Evolutionary conservation across 2,113 vertebrate species (phyloP), one percentile per base, ranked within the genome.

Genomic region (Gopherus evgoodei): DNA sequence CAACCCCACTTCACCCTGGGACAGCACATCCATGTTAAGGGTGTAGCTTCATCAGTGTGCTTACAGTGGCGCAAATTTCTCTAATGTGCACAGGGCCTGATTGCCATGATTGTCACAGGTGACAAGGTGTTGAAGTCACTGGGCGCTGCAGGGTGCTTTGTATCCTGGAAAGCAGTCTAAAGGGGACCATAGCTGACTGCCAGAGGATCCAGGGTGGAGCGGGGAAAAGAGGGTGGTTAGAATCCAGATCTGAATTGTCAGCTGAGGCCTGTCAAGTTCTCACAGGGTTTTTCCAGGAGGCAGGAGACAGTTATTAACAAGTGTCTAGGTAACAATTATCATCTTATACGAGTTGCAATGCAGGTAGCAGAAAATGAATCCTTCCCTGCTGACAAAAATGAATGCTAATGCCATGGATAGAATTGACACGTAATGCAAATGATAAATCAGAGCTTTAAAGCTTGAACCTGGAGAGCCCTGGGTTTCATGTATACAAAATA

Each of bases 11-110:
- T 75, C 52, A 12, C 52, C 24, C 52, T 16, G 22, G 59, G 78
- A 11, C 52, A 5, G 11, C 0, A 0, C 47, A 35, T 1, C n/a
- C 44, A 35, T 1, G 0, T 3, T 12, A 8, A 6, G 62, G 35
- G 57, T 9, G 8, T 35, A 69, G 62, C 19, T 69, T 49, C 35
- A 42, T 11, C 35, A 38, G 0, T n/a, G 1, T 8, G 24, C 21
- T 25, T 57, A 44, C 27, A 52, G 17, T 52, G 47, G 16, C 24
- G 56, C 50, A 81, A 42, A 62, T 53, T 54, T 29, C 7, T 47
- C 69, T 49, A 27, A 65, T 53, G 69, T 53, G 56, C 13, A 75
- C 38, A 42, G 19, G 17, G n/a, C 9, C 69, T 75, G 42, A 75
- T 2, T 75, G 38, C 69, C 22, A 16, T 75, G 19, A 3, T 24